phyloP scores from a whole-genome alignment of 1,140 invertebrate genomes.

The Zaprionus kolodkinae region DNA sequence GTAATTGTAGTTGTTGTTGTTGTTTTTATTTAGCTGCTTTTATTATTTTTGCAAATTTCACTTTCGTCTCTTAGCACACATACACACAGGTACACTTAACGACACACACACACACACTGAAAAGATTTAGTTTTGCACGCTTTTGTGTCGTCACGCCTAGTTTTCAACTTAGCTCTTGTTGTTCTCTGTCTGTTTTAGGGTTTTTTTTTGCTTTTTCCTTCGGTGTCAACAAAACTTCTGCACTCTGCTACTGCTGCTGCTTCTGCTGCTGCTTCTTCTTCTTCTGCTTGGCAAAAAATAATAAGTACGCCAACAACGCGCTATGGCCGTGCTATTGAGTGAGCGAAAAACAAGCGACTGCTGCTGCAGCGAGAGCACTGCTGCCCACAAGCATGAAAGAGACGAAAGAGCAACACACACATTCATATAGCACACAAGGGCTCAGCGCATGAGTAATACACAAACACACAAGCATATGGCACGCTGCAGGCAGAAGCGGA shows the following conservation, averaged over 20 bases:
- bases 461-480: conserved; percentile 55
- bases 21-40: conserved; percentile 17
- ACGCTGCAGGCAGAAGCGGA: conserved; percentile 45
- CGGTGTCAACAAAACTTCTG: conserved; percentile 59
- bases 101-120: conserved; percentile 28
- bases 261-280: conserved; percentile 52
- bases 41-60: conserved; percentile 31
- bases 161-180: conserved; percentile 66
- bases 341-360: conserved; percentile 60
- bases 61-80: conserved; percentile 32
- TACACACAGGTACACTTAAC: background rate
- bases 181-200: conserved; percentile 33
- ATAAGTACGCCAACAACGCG: conserved; percentile 59
- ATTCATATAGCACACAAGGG: conserved; percentile 43
- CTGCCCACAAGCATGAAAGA: conserved; percentile 50
- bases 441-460: conserved; percentile 59
- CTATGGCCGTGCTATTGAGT: conserved; percentile 58
- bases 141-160: conserved; percentile 69
- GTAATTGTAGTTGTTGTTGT: conserved; percentile 13
- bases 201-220: conserved; percentile 62
- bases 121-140: conserved; percentile 39
- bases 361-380: conserved; percentile 48
- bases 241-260: conserved; percentile 45
- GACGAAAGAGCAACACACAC: conserved; percentile 46
- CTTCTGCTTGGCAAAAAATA: conserved; percentile 52